phyloP scores from a whole-genome alignment of 2,888 invertebrate species.

The Eumerus sabulonum region DNA sequence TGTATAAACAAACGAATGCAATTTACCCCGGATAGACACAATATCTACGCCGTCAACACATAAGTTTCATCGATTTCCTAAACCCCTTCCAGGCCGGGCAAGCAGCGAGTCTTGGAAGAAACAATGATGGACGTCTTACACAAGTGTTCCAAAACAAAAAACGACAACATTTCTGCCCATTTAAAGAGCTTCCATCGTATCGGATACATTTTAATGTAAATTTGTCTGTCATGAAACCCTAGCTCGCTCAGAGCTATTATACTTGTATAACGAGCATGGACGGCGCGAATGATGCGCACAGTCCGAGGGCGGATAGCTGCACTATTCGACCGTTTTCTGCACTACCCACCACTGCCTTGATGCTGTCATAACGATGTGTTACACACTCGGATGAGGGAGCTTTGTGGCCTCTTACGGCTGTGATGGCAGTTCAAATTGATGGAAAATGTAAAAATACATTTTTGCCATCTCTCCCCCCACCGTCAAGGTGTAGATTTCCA shows the following conservation, averaged over 20 bases:
- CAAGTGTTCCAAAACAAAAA: no score
- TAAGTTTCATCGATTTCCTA: slow-evolving; percentile 4
- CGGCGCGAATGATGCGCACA: not conserved
- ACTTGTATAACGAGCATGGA: no score
- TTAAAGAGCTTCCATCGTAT: slow-evolving; percentile 11
- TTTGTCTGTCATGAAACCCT: slow-evolving; percentile 44
- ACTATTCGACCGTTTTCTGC: not conserved
- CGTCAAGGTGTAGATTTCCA: no score
- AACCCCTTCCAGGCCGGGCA: no score
- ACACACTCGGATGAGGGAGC: not conserved
- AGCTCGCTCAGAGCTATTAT: slow-evolving; percentile 38
- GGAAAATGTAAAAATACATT: no score
- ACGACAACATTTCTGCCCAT: no score
- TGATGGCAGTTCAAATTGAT: slow-evolving; percentile 32
- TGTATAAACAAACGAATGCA: no score
- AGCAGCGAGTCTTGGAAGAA: no score
- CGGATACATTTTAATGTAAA: slow-evolving; percentile 39
- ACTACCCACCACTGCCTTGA: not conserved
- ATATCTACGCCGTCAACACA: no score
- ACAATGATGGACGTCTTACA: no score
- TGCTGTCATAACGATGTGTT: slow-evolving; percentile 22
- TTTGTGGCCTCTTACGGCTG: slow-evolving; percentile 7
- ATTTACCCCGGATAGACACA: no score
- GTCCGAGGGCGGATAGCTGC: slow-evolving; percentile 20
- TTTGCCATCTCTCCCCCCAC: no score